These are phyloP conservation scores for Anser brachyrhynchus DNA, from an alignment of 2,113 vertebrate genomes.

Conservation along the genomic window DNA sequence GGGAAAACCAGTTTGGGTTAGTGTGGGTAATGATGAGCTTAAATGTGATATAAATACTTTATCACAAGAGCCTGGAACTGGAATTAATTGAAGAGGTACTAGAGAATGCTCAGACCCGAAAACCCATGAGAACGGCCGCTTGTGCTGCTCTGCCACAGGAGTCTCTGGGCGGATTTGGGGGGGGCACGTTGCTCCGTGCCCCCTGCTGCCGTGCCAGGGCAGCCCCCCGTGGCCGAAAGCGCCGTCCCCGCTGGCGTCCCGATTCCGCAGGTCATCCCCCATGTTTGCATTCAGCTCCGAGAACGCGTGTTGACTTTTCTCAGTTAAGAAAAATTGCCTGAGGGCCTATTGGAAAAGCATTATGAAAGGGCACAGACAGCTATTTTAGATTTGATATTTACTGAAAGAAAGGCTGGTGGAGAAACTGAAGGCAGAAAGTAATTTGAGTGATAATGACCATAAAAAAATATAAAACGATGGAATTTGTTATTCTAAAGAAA, in stretches of 20 bases:
- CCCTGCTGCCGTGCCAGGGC: accelerated
- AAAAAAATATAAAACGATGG: not conserved
- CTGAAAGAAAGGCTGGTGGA: not conserved
- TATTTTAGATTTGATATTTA: not conserved
- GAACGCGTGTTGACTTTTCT: accelerated
- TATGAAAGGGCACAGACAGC: not conserved
- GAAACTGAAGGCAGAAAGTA: not conserved
- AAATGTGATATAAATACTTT: not conserved
- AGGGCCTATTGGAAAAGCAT: not conserved
- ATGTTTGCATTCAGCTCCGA: accelerated
- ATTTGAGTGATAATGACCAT: not conserved
- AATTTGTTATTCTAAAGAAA: not conserved
- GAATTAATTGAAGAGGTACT: accelerated
- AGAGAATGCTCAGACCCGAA: not conserved
- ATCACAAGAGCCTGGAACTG: not conserved
- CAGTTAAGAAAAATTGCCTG: accelerated
- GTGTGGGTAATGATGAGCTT: not conserved
- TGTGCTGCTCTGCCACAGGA: not conserved
- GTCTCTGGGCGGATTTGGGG: accelerated
- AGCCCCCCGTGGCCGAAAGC: accelerated
- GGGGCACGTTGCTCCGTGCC: accelerated
- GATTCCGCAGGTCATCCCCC: accelerated
- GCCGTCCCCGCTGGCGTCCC: accelerated
- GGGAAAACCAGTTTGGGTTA: not conserved
- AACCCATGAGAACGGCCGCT: not conserved